Conservation (phyloP, 2,113 vertebrate species). For the Bubo blakistoni region DNA sequence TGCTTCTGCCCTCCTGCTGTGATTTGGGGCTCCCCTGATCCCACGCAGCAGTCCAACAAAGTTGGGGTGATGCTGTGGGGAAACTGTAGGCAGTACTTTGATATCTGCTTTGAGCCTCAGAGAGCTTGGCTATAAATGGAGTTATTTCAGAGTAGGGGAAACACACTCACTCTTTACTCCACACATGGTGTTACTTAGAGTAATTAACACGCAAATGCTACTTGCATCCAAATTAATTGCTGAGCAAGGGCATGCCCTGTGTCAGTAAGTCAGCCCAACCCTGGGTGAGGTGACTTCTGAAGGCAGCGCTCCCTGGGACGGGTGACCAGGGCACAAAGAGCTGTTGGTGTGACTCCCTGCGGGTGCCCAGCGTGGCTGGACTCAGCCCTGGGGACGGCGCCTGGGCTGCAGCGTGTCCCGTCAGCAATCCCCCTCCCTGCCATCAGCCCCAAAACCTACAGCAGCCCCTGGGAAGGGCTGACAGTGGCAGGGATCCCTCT, state of each 20-base stretch:
- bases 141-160: not conserved
- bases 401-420: not conserved
- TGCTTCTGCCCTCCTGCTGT: not conserved
- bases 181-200: not conserved
- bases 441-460: not conserved
- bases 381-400: not conserved
- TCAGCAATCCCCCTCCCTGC: not conserved
- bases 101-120: not conserved
- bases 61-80: not conserved
- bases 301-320: not conserved
- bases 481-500: not conserved
- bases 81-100: not conserved
- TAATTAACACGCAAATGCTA: not conserved
- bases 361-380: not conserved
- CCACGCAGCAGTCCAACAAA: not conserved
- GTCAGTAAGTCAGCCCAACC: not conserved
- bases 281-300: not conserved
- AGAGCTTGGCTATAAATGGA: not conserved
- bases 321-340: not conserved
- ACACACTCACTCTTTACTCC: not conserved
- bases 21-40: not conserved
- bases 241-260: not conserved
- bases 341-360: not conserved
- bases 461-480: not conserved
- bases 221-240: not conserved